Percentiles rank a stretch among this genome's conserved stretches.
phyloP scores from a whole-genome alignment of 1,140 invertebrate species.

The Monomorium pharaonis region DNA sequence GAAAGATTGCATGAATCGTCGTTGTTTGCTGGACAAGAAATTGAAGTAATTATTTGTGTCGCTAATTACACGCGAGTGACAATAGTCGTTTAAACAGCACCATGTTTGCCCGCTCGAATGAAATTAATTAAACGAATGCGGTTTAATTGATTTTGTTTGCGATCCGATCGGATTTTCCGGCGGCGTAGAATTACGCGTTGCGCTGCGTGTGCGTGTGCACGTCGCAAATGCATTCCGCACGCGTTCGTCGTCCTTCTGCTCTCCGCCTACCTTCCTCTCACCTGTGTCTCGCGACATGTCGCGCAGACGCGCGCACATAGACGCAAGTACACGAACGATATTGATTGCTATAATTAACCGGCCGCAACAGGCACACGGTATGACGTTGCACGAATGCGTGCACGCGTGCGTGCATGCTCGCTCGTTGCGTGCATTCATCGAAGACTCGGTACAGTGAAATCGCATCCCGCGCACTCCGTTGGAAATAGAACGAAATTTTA shows the following conservation, averaged over 20 bases:
- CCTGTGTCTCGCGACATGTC: conserved; percentile 31
- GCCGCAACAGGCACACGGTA: conserved; percentile 49
- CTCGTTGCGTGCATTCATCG: conserved; percentile 34
- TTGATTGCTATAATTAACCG: conserved; percentile 75
- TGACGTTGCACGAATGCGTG: conserved; percentile 55
- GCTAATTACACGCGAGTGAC: conserved; percentile 21
- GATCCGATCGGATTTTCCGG: conserved; percentile 34
- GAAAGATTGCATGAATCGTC: not conserved
- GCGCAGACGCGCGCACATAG: conserved; percentile 53
- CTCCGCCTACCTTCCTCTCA: conserved; percentile 35
- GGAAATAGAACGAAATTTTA: not conserved
- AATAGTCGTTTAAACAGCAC: conserved; percentile 3
- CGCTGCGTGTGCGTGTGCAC: not conserved
- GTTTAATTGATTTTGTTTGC: conserved; percentile 42
- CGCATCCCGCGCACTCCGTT: not conserved
- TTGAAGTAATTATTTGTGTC: conserved; percentile 32
- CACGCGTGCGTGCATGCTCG: conserved; percentile 50
- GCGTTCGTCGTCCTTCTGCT: conserved; percentile 15
- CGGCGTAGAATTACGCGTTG: not conserved
- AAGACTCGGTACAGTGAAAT: conserved; percentile 33
- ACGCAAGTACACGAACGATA: conserved; percentile 65
- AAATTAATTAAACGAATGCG: conserved; percentile 53
- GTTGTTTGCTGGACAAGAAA: not conserved
- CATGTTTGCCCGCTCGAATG: conserved; percentile 5
- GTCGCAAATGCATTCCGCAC: not conserved